Percentiles rank a stretch among this genome's conserved stretches.
These are phyloP conservation scores for Aethina tumida DNA, from an alignment of 1,140 invertebrate species.

Conservation along the genomic window DNA sequence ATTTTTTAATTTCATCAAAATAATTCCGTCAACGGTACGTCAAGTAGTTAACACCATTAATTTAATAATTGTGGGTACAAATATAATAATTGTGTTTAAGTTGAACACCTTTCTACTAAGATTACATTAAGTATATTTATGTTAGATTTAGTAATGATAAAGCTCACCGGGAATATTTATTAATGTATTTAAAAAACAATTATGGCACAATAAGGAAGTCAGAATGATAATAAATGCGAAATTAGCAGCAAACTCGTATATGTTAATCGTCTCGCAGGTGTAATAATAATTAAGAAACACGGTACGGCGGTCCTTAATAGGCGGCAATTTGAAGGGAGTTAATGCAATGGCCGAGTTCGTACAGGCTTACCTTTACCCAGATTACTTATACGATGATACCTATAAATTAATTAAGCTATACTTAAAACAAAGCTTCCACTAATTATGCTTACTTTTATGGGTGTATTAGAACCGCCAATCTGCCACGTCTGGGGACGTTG, in stretches of 20 bases:
- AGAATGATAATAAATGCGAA: too few relatives aligned
- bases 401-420: constrained; percentile 28
- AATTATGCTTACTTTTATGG: constrained; percentile 29
- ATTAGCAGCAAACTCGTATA: constrained; percentile 7
- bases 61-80: too few relatives aligned
- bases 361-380: constrained; percentile 9
- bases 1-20: too few relatives aligned
- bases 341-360: constrained; percentile 13
- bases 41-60: too few relatives aligned
- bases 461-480: constrained; percentile 18
- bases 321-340: constrained; percentile 20
- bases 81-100: too few relatives aligned
- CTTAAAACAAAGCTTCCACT: constrained; percentile 24
- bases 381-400: constrained; percentile 27
- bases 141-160: too few relatives aligned
- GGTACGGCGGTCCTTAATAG: constrained; percentile 13
- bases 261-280: constrained; percentile 23
- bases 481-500: neutral
- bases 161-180: too few relatives aligned
- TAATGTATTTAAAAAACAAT: too few relatives aligned
- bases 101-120: too few relatives aligned
- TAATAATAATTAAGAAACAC: constrained; percentile 22
- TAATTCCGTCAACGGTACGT: too few relatives aligned
- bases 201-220: constrained; percentile 3
- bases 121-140: too few relatives aligned